Percentiles rank a stretch among this genome's conserved stretches.
Conservation (phyloP, 2,113 vertebrate genomes). For the Aptenodytes forsteri region DNA sequence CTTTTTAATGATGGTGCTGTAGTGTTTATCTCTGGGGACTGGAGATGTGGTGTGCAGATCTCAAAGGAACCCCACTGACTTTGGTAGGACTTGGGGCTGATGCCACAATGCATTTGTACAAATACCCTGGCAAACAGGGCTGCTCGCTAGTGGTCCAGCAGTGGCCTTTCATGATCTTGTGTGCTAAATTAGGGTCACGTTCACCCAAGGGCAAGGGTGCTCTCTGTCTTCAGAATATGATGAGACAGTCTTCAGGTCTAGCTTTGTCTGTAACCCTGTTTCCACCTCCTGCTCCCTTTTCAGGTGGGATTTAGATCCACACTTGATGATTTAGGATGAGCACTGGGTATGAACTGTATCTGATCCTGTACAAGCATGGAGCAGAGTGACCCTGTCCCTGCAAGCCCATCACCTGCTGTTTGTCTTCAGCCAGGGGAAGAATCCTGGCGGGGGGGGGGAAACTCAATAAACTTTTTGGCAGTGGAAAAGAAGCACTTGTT, state of each 20-base stretch:
- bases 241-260: not conserved
- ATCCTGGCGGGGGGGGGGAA: not conserved
- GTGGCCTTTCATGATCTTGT: not conserved
- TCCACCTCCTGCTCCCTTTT: not conserved
- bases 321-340: not conserved
- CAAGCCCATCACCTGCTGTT: fast-evolving
- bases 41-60: fast-evolving
- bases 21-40: not conserved
- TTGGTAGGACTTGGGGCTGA: not conserved
- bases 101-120: not conserved
- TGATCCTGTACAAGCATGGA: not conserved
- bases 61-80: not conserved
- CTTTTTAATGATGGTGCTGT: not conserved
- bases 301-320: not conserved
- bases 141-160: not conserved
- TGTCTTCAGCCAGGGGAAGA: not conserved
- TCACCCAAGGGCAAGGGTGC: not conserved
- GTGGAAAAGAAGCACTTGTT: not conserved
- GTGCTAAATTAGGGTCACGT: not conserved
- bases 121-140: not conserved
- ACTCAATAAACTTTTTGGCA: not conserved
- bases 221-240: not conserved
- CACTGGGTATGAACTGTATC: not conserved
- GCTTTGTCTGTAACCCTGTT: not conserved
- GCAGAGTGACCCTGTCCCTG: not conserved